A percentile compares a stretch with the other conserved stretches of the same genome.
Evolutionary conservation across 1,140 invertebrate genomes (phyloP).

Genomic region (Polypedilum vanderplanki): DNA sequence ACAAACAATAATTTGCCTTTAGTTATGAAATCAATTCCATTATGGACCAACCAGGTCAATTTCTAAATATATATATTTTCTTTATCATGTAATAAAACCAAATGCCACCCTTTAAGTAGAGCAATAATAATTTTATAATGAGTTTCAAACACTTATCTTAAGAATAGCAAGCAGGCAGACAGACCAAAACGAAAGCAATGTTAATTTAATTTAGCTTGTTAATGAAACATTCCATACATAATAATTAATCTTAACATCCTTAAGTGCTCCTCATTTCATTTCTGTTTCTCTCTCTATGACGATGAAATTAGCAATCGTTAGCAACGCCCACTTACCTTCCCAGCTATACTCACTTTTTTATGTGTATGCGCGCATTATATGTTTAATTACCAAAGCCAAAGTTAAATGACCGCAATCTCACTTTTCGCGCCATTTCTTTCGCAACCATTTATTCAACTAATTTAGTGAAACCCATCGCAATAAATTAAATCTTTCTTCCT

Average conservation of each 20-base stretch:
- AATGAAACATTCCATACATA: conserved; percentile 13
- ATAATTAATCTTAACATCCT: conserved; percentile 6
- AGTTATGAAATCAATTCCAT: too few relatives aligned
- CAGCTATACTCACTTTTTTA: neutral
- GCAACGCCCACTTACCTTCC: conserved; percentile 9
- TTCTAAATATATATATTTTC: too few relatives aligned
- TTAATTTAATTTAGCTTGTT: conserved; percentile 14
- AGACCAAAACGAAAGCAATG: neutral
- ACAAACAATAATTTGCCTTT: too few relatives aligned
- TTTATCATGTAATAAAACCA: too few relatives aligned
- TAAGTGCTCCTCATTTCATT: neutral
- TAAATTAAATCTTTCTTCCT: neutral
- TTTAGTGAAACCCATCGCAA: conserved; percentile 12
- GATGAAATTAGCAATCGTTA: conserved; percentile 15
- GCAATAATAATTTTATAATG: too few relatives aligned
- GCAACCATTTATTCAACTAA: conserved; percentile 13
- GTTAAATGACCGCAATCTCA: conserved; percentile 11
- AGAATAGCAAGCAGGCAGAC: too few relatives aligned
- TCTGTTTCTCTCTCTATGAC: too few relatives aligned
- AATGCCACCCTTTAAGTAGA: too few relatives aligned
- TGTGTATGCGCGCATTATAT: too few relatives aligned
- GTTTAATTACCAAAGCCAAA: neutral
- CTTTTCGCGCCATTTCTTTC: conserved; percentile 16
- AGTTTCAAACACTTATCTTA: too few relatives aligned
- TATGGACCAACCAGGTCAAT: too few relatives aligned